Percentiles rank a stretch among this genome's conserved stretches.
phyloP scores from a whole-genome alignment of 2,797 vertebrate genomes.

The Pampus argenteus region DNA sequence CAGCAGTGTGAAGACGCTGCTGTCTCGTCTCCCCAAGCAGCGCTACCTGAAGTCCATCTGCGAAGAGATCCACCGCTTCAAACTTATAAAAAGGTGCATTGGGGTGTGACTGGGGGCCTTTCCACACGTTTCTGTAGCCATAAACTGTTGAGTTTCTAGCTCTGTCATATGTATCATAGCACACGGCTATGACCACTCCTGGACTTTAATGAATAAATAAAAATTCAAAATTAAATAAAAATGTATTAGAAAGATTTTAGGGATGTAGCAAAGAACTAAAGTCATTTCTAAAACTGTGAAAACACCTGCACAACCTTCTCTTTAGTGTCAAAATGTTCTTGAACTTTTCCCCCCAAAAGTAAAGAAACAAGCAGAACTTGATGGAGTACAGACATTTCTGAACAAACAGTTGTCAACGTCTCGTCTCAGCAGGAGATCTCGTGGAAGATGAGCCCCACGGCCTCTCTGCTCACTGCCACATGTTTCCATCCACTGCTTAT shows the following conservation, averaged over 20 bases:
- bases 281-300: not conserved
- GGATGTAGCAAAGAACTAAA: not conserved
- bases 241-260: not conserved
- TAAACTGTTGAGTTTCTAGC: not conserved
- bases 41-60: conserved; percentile 95
- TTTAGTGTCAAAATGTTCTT: not conserved
- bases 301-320: not conserved
- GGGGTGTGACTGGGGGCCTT: not conserved
- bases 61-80: conserved; percentile 94
- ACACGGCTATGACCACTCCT: not conserved
- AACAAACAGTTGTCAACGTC: conserved; percentile 2
- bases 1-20: conserved; percentile 91
- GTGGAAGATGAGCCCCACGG: conserved; percentile 26
- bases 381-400: conserved; percentile 6
- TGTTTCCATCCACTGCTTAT: conserved; percentile 14
- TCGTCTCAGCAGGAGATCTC: conserved; percentile 11
- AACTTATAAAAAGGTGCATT: conserved; percentile 87
- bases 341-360: not conserved
- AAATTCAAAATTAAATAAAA: not conserved
- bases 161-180: too few relatives aligned
- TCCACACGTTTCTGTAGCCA: not conserved
- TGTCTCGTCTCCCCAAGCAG: conserved; percentile 94
- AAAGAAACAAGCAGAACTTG: conserved; percentile 18
- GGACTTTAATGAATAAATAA: not conserved
- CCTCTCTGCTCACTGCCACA: conserved; percentile 8